Percentiles rank a stretch among this genome's conserved stretches.
These are phyloP conservation scores for Parascotia fuliginaria DNA, from an alignment of 2,888 invertebrate species.

Conservation along the genomic window DNA sequence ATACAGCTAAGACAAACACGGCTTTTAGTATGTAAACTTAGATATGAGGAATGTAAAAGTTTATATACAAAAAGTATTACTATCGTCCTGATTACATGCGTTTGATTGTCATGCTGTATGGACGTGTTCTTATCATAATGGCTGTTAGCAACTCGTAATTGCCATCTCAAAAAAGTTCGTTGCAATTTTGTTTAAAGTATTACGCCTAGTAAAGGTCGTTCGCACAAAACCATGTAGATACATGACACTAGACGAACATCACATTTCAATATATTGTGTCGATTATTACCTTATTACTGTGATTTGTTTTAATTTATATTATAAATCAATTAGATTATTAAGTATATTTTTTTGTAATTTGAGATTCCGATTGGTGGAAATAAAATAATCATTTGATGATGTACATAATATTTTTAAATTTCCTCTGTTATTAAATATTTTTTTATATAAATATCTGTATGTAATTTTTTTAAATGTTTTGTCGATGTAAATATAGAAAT, in stretches of 20 bases:
- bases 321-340: constrained; percentile 55
- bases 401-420: constrained; percentile 54
- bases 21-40: too few species aligned
- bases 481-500: constrained; percentile 34
- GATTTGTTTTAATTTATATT: constrained; percentile 77
- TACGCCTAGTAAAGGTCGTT: constrained; percentile 5
- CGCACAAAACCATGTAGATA: constrained; percentile 35
- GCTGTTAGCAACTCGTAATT: too few species aligned
- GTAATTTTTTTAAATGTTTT: constrained; percentile 53
- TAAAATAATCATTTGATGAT: constrained; percentile 46
- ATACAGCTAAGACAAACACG: too few species aligned
- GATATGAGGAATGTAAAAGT: too few species aligned
- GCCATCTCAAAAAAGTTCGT: neutral
- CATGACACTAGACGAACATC: constrained; percentile 53
- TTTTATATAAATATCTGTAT: constrained; percentile 53
- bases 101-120: too few species aligned
- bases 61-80: too few species aligned
- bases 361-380: constrained; percentile 60
- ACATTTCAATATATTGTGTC: constrained; percentile 60
- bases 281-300: constrained; percentile 79
- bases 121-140: too few species aligned
- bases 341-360: constrained; percentile 58
- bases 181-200: neutral
- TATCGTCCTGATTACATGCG: too few species aligned
- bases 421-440: constrained; percentile 56